These are phyloP conservation scores for Drosophila cracens DNA, from an alignment of 2,888 invertebrate genomes.

Conservation along the genomic window DNA sequence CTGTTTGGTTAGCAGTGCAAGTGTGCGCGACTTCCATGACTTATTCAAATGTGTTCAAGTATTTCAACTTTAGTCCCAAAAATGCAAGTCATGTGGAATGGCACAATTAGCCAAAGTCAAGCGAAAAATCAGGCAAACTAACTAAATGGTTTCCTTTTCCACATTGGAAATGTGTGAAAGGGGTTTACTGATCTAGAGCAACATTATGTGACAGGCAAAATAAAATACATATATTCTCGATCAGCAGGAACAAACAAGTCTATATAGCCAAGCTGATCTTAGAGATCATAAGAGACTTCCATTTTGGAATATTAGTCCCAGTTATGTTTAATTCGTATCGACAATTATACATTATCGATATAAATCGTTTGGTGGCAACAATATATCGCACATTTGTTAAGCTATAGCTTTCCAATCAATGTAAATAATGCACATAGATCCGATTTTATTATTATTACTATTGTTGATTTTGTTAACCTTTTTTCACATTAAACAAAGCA, in stretches of 20 bases:
- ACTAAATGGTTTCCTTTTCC: background rate
- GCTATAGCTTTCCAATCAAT: background rate
- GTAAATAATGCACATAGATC: background rate
- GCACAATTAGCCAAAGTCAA: constrained; percentile 17
- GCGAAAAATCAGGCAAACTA: background rate
- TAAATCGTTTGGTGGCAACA: background rate
- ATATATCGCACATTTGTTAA: background rate
- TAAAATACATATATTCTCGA: background rate
- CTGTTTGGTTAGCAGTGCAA: constrained; percentile 63
- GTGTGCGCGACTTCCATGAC: constrained; percentile 58
- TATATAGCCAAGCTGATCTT: background rate
- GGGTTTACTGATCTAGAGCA: background rate
- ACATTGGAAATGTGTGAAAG: no score
- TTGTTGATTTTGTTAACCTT: no score
- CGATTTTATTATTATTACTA: no score
- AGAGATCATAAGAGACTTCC: accelerated
- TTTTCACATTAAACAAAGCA: background rate
- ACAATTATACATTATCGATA: background rate
- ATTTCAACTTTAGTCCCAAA: constrained; percentile 46
- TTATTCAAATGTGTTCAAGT: constrained; percentile 69
- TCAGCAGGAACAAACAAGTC: background rate
- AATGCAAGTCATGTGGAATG: background rate
- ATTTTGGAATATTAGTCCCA: background rate
- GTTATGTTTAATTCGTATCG: no score
- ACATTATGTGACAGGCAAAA: background rate